Conservation (phyloP, 37 sponge, comb jelly and placozoan genomes). For the Mnemiopsis leidyi region DNA sequence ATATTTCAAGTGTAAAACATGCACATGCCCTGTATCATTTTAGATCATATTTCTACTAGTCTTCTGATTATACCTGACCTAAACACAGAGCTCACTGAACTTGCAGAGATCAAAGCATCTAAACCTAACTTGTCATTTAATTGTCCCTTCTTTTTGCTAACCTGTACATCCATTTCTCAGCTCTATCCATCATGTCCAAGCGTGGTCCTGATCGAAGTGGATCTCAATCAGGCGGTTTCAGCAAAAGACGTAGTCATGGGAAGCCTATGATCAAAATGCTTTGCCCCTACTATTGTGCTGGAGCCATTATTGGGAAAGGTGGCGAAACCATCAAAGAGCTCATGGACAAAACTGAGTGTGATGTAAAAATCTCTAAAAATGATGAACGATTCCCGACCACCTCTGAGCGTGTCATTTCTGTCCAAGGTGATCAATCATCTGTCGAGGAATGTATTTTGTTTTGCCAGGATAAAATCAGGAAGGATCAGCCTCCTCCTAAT, state of each 20-base stretch:
- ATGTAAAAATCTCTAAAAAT: conserved; percentile 82
- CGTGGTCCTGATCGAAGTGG: conserved; percentile 29
- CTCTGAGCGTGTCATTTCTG: conserved; percentile 75
- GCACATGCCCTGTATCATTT: no score
- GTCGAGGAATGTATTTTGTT: conserved; percentile 31
- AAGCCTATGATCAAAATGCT: conserved; percentile 78
- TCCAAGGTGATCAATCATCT: conserved; percentile 68
- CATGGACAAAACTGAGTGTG: conserved; percentile 72
- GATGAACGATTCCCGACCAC: conserved; percentile 84
- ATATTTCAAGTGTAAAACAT: no score
- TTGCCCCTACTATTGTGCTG: conserved; percentile 81
- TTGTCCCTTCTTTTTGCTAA: no score
- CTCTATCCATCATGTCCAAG: conserved; percentile 28
- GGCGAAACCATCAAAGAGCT: conserved; percentile 79
- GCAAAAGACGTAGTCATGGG: conserved; percentile 48
- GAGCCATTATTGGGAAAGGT: conserved; percentile 89
- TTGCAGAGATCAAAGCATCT: background rate
- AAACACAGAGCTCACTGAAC: no score
- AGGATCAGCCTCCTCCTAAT: conserved; percentile 60
- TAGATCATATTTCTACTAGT: no score
- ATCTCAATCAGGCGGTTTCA: background rate
- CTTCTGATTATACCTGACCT: no score
- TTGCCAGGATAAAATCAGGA: conserved; percentile 39
- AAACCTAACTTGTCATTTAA: no score
- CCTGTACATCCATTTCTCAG: background rate